These are phyloP conservation scores for Microplitis mediator DNA, from an alignment of 1,140 invertebrate species.

Conservation along the genomic window DNA sequence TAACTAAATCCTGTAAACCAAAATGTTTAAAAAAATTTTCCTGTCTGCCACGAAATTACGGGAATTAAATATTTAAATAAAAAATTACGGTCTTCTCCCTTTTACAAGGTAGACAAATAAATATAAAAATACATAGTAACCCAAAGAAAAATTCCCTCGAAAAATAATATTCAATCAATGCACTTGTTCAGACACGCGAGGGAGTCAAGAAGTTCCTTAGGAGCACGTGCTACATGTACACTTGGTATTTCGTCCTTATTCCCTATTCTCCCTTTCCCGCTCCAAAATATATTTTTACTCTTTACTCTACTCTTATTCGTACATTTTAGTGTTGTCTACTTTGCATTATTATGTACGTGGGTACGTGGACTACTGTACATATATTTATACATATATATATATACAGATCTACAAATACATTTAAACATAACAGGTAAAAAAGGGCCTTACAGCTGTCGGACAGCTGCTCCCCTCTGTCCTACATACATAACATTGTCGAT, in stretches of 20 bases:
- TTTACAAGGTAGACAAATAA: too few species aligned
- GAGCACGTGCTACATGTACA: conserved; percentile 29
- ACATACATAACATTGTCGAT: conserved; percentile 51
- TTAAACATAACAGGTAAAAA: conserved; percentile 57
- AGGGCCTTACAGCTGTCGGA: conserved; percentile 61
- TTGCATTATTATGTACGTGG: conserved; percentile 20
- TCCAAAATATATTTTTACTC: not conserved
- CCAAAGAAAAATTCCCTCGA: not conserved
- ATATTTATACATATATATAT: conserved; percentile 10
- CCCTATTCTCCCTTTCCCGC: conserved; percentile 6
- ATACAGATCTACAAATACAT: conserved; percentile 35
- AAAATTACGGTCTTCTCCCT: too few species aligned
- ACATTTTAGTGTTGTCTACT: conserved; percentile 30
- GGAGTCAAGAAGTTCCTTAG: conserved; percentile 15
- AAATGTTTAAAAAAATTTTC: too few species aligned
- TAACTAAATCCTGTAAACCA: too few species aligned
- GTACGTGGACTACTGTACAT: not conserved
- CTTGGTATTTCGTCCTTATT: conserved; percentile 3
- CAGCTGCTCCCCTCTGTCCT: conserved; percentile 61
- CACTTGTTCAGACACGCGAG: conserved; percentile 14
- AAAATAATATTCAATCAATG: conserved; percentile 12
- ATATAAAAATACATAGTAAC: not conserved
- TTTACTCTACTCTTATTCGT: conserved; percentile 2
- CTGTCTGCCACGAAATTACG: too few species aligned
- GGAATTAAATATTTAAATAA: too few species aligned